Percentiles rank a stretch among this genome's conserved stretches.
phyloP scores from a whole-genome alignment of 2,888 invertebrate genomes.

The Aricia artaxerxes region DNA sequence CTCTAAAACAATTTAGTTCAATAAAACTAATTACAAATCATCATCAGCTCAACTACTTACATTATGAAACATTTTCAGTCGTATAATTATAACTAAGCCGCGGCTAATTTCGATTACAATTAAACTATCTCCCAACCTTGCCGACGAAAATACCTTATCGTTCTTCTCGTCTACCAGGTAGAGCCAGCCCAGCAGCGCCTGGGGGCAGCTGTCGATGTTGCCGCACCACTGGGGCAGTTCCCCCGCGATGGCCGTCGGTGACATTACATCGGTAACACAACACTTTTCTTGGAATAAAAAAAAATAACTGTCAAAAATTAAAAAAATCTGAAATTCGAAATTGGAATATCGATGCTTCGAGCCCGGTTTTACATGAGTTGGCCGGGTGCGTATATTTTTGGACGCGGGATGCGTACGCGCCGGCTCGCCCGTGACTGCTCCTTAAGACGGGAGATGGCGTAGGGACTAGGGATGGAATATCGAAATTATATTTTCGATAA shows the following conservation, averaged over 20 bases:
- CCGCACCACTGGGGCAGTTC: slow-evolving; percentile 73
- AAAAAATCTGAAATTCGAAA: neutral
- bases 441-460: slow-evolving; percentile 71
- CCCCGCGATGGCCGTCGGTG: slow-evolving; percentile 69
- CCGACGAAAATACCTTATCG: slow-evolving; percentile 59
- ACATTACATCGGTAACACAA: slow-evolving; percentile 61
- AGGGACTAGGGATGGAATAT: slow-evolving; percentile 4
- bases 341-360: neutral
- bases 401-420: slow-evolving; percentile 73
- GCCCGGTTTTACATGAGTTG: slow-evolving; percentile 37
- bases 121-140: slow-evolving; percentile 16
- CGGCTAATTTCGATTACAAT: neutral
- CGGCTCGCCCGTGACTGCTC: slow-evolving; percentile 67
- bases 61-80: slow-evolving; percentile 10
- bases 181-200: slow-evolving; percentile 71
- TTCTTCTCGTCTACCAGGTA: slow-evolving; percentile 70
- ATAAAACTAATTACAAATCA: too few species aligned
- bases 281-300: slow-evolving; percentile 25
- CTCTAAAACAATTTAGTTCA: too few species aligned
- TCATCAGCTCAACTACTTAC: neutral
- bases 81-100: neutral
- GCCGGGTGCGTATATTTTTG: slow-evolving; percentile 65
- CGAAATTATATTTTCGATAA: neutral
- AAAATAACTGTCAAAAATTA: neutral
- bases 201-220: slow-evolving; percentile 63